Evolutionary conservation across 1,140 invertebrate genomes (phyloP), one percentile per base, ranked within the genome.

Genomic region (Drosophila parabipectinata): DNA sequence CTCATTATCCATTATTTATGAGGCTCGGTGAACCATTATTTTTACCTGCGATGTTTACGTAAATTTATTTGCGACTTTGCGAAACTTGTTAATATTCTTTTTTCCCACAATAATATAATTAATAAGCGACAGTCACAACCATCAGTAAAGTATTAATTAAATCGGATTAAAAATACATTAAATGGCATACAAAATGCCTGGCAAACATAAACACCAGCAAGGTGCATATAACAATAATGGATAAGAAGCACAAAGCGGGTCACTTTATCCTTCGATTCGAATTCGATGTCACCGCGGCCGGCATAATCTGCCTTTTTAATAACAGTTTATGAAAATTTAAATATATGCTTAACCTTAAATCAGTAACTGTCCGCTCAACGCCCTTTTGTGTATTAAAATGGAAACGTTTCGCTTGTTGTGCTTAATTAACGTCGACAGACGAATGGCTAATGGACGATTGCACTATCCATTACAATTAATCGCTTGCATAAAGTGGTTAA

Each of bases 291-390:
- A 45, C 63, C 47, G 39, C 34, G 4, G 45, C 30, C 37, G 14
- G 15, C 50, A 87, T 81, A 81, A 84, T 81, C 73, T 59, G 57
- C 61, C 61, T 78, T 75, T 87, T 85, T 85, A 85, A 85, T 85
- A 87, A 74, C 73, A 81, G 77, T 81, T 87, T 81, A 85, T 87
- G 82, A 64, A 72, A 81, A 87, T 87, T 78, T 82, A 75, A 82
- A 87, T 82, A 57, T 67, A 81, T 61, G 63, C 63, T 87, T 75
- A 82, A 74, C 73, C 74, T 78, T 80, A 85, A 87, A 87, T 87
- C 81, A 82, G 82, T 87, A 82, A 63, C 51, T 10, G 10, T 21
- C 26, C 32, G 39, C 4, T 15, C n/a, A 15, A 14, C 6, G 28
- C 45, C 51, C 68, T 30, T 63, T 69, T 77, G 53, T 39, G 41